phyloP scores from a whole-genome alignment of 2,113 vertebrate species.

The Callipepla squamata region DNA sequence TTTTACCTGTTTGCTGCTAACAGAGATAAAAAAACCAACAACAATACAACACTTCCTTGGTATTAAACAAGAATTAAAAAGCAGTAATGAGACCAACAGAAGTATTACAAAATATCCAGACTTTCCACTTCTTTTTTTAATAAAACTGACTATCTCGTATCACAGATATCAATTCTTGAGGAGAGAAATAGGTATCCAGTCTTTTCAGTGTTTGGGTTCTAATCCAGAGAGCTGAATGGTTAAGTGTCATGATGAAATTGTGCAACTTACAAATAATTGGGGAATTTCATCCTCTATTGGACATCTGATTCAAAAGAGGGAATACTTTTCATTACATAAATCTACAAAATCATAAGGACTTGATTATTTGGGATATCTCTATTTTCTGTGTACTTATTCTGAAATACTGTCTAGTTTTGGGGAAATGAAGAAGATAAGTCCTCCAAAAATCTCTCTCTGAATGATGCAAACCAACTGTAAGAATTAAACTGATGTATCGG shows the following conservation, averaged over 20 bases:
- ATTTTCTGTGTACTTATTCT: not conserved
- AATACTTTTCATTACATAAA: not conserved
- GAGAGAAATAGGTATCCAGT: not conserved
- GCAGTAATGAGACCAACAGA: not conserved
- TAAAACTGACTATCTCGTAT: not conserved
- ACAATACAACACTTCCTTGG: not conserved
- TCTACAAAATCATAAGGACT: not conserved
- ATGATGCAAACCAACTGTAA: not conserved
- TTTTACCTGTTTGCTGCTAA: not conserved
- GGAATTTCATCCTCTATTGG: not conserved
- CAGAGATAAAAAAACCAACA: not conserved
- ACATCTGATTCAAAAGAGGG: not conserved
- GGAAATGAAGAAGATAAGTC: not conserved
- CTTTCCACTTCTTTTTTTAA: not conserved
- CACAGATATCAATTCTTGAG: not conserved
- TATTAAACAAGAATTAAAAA: not conserved
- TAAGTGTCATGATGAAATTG: not conserved
- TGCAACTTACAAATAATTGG: not conserved
- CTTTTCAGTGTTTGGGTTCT: not conserved
- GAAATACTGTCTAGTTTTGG: not conserved
- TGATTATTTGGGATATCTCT: not conserved
- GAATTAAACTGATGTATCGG: not conserved
- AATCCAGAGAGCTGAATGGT: not conserved
- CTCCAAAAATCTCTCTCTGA: not conserved
- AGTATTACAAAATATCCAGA: not conserved